phyloP scores from a whole-genome alignment of 2,797 vertebrate genomes.

The Rhynchonycteris naso region DNA sequence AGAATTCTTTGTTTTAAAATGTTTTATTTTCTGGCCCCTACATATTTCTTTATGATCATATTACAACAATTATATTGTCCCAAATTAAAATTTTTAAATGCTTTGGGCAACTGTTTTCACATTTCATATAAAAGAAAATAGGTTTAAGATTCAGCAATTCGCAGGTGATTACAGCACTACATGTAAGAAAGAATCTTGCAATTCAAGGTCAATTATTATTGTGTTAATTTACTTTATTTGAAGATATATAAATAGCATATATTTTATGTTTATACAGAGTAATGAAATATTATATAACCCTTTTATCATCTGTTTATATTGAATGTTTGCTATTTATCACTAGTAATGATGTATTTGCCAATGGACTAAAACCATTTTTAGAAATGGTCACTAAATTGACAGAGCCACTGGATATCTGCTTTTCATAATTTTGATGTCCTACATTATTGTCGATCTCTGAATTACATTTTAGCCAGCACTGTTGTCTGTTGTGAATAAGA shows the following conservation, averaged over 20 bases:
- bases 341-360: background rate
- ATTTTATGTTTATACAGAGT: background rate
- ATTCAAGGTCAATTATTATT: constrained; percentile 50
- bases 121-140: constrained; percentile 69
- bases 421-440: background rate
- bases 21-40: too few relatives aligned
- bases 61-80: constrained; percentile 68
- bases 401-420: background rate
- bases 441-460: background rate
- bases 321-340: background rate
- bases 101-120: constrained; percentile 64
- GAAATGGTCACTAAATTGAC: background rate
- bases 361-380: background rate
- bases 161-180: constrained; percentile 55
- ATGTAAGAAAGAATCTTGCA: constrained; percentile 65
- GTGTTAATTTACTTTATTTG: constrained; percentile 56
- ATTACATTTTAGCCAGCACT: background rate
- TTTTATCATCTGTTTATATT: background rate
- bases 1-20: too few relatives aligned
- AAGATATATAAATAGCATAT: background rate
- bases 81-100: constrained; percentile 70
- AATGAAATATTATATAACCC: background rate
- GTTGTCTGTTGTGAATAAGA: background rate
- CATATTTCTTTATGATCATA: constrained; percentile 62
- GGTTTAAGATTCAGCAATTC: constrained; percentile 71